phyloP scores from a whole-genome alignment of 2,113 vertebrate genomes.

The Clarias batrachus region DNA sequence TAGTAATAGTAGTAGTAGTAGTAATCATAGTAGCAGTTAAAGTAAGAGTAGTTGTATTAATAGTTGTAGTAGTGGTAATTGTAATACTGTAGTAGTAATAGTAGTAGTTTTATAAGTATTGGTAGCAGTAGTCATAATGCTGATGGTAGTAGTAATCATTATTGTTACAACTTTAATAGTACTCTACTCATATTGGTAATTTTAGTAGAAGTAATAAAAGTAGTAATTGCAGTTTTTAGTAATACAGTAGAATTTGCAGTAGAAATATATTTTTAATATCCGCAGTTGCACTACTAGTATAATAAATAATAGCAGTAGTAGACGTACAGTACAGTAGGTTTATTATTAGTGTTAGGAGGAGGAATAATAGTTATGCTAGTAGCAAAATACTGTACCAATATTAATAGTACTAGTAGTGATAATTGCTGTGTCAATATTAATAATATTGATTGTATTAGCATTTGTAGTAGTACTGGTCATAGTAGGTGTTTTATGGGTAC shows the following conservation, averaged over 20 bases:
- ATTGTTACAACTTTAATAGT: neutral
- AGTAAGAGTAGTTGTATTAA: neutral
- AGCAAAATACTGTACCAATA: neutral
- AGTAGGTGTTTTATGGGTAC: neutral
- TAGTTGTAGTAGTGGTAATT: neutral
- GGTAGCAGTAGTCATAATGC: neutral
- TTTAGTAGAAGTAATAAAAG: rapidly evolving
- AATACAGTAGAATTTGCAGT: too few relatives aligned
- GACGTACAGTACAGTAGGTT: neutral
- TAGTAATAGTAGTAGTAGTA: neutral
- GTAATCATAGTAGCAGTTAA: neutral
- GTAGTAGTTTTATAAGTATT: neutral
- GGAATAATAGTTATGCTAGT: neutral
- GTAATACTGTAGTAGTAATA: neutral
- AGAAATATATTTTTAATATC: neutral
- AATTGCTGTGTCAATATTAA: neutral
- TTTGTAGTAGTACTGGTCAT: neutral
- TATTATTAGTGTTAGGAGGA: neutral
- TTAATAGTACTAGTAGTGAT: neutral
- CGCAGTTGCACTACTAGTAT: neutral
- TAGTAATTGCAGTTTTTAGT: neutral
- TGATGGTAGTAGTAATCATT: neutral
- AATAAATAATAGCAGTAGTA: neutral
- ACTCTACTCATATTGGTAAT: rapidly evolving
- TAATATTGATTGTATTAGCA: neutral